These are phyloP conservation scores for Magallana angulata DNA, from an alignment of 1,140 invertebrate species.

Conservation along the genomic window DNA sequence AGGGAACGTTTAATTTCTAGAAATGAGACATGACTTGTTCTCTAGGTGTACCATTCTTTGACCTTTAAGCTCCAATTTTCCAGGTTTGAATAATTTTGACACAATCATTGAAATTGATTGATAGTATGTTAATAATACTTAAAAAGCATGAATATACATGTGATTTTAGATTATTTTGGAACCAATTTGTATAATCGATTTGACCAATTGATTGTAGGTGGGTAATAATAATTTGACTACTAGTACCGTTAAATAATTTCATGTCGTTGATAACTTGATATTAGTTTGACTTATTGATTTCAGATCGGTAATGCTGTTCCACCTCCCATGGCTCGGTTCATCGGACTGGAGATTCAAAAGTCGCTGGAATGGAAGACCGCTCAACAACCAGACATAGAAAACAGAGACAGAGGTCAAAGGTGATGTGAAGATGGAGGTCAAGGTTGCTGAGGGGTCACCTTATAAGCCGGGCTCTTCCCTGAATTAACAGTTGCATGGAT, in stretches of 20 bases:
- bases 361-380: conserved; percentile 63
- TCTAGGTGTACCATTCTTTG: too few species aligned
- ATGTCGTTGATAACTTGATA: too few species aligned
- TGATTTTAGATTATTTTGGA: too few species aligned
- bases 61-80: background rate
- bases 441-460: background rate
- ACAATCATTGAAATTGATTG: background rate
- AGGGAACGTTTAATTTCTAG: too few species aligned
- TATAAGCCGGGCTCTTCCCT: background rate
- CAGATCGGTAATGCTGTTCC: conserved; percentile 92
- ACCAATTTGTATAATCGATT: too few species aligned
- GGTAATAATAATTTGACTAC: background rate
- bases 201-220: background rate
- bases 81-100: background rate
- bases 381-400: background rate
- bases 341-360: conserved; percentile 85
- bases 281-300: background rate
- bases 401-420: background rate
- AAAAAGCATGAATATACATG: too few species aligned
- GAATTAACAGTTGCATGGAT: background rate
- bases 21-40: too few species aligned
- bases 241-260: too few species aligned
- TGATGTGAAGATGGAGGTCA: background rate
- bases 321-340: conserved; percentile 87
- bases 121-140: background rate